Evolutionary conservation across 2,113 vertebrate species (phyloP).

Genomic region (Ariopsis seemanni): DNA sequence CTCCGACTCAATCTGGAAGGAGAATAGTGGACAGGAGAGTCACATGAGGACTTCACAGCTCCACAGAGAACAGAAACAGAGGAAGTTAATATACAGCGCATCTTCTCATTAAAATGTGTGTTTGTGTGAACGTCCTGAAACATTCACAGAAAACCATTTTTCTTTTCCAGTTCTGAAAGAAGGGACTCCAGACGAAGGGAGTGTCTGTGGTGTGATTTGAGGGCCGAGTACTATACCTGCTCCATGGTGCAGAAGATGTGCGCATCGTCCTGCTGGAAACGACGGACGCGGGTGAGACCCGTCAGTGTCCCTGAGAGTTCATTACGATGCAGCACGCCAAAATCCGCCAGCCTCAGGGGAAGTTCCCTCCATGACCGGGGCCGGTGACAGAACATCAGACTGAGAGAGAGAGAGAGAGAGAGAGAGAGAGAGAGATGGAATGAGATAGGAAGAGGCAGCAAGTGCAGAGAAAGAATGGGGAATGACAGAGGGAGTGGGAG

Average conservation of each 20-base stretch:
- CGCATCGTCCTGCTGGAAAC: slow-evolving; percentile 95
- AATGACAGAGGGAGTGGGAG: not conserved
- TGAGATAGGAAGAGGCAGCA: not conserved
- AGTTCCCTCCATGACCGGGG: slow-evolving; percentile 94
- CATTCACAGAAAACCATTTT: not conserved
- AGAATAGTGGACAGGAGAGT: not conserved
- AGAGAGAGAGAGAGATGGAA: slow-evolving; percentile 32
- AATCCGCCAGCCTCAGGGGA: slow-evolving; percentile 89
- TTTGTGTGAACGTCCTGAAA: not conserved
- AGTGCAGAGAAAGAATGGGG: too few species aligned
- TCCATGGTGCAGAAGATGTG: slow-evolving; percentile 94
- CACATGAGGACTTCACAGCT: not conserved
- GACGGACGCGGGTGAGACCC: slow-evolving; percentile 85
- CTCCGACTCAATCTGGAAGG: slow-evolving; percentile 85
- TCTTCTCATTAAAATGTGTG: not conserved
- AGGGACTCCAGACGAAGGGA: not conserved
- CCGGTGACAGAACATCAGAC: slow-evolving; percentile 90
- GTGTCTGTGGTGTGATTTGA: not conserved
- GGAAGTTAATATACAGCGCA: not conserved
- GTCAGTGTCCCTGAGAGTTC: slow-evolving; percentile 87
- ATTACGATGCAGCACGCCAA: slow-evolving; percentile 92
- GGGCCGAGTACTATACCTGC: slow-evolving; percentile 75
- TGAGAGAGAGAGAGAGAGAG: slow-evolving; percentile 53
- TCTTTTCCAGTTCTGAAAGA: not conserved
- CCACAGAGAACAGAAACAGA: not conserved